Base-by-base conservation (phyloP, 1,140 invertebrate genomes). In the Idris sp. region DNA sequence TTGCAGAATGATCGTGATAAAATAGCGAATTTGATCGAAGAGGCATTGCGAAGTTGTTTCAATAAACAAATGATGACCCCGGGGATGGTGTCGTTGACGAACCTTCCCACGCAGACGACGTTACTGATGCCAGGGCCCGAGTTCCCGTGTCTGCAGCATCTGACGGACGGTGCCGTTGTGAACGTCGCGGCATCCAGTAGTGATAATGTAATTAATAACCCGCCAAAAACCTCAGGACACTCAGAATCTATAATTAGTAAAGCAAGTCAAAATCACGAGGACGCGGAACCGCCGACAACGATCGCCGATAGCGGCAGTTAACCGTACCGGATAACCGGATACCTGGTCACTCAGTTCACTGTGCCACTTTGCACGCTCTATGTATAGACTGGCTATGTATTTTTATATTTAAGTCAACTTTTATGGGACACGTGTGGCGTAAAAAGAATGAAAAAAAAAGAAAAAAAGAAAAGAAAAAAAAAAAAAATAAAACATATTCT, bases 381-480 rank as follows among this genome's bases (percentile, higher is more conserved):
- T 87, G 82, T 86, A 87, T 87, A 87, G 86, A 87, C 85, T 87
- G 86, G 86, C 84, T 87, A 87, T 87, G 85, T 87, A 87, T 87
- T 87, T 87, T 87, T 87, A 86, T 87, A 86, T 86, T 86, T 86
- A 86, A 87, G 83, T 87, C 83, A 87, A 78, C 71, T 76, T 77
- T 77, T 59, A 61, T 61, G 35, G 16, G 65, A 74, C 33, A 33
- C 51, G 56, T 72, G 69, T 72, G 56, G 51, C 48, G 48, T 33
- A 22, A 41, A 58, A 49, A 41, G 26, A 31, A 30, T 4, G 30
- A n/a, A 40, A 19, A 38, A 19, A 26, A 46, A 58, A 16, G 25
- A 28, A 44, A 28, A 33, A 54, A 11, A 31, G 11, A 59, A 19
- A 15, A 41, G 25, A 40, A 53, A 19, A 40, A 13, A 19, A 56